Evolutionary conservation across 2,797 vertebrate genomes (phyloP), one percentile per base, ranked within the genome.

Genomic region (Echeneis naucrates): DNA sequence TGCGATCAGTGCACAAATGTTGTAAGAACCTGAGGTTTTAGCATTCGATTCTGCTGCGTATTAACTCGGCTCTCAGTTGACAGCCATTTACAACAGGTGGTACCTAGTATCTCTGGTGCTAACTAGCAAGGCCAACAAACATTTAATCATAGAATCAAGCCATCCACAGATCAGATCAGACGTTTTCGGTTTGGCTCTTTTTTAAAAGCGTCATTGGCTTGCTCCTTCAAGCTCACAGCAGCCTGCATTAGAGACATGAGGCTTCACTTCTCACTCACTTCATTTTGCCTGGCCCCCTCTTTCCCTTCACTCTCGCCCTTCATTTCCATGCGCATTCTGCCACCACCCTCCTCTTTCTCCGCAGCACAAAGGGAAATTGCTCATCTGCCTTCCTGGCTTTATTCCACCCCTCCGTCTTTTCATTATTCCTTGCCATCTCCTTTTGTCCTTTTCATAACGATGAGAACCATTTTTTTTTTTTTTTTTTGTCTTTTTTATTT

Each of bases 361-460:
- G 5, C 44, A 10, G 21, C 79, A 82, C 81, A 77, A 78, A 80
- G 64, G 76, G 66, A 87, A 85, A 81, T 72, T 76, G 59, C 69
- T 23, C 82, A 50, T 84, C 68, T 68, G 71, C 68, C 79, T 72
- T 58, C 62, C 53, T 47, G 58, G 56, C 77, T 59, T 68, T 59
- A 61, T 77, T 74, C 60, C 59, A 64, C 52, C 75, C 66, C 50
- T 72, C 67, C 75, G 61, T 82, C 81, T 79, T 78, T 76, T 79
- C 62, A 75, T 83, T 72, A 59, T 68, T 55, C 56, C 68, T 63
- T 63, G 58, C 51, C 0, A 4, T 84, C 81, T 68, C 68, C 72
- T 72, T 78, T 81, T 80, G 69, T 77, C 54, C 61, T 72, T 78
- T 72, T 48, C 60, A 66, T 80, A 52, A 87, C 66, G 81, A 75